Evolutionary conservation across 2,797 vertebrate species (phyloP).

Genomic region (Myotis vivesi): DNA sequence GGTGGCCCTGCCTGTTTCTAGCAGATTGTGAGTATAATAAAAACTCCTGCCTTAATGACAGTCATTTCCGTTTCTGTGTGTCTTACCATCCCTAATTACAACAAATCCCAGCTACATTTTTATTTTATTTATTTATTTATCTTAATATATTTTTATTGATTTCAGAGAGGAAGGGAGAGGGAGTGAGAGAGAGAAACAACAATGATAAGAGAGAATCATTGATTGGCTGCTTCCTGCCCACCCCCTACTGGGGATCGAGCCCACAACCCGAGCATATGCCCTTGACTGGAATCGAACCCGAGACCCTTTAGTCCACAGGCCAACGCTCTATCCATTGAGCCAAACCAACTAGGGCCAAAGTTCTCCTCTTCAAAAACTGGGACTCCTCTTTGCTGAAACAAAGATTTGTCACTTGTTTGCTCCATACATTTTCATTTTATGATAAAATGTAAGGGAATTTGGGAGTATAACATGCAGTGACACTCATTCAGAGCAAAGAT

Average conservation of each 20-base stretch:
- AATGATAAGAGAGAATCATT: too few species aligned
- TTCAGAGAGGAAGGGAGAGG: too few species aligned
- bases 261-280: too few species aligned
- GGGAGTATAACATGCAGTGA: neutral
- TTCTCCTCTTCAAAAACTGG: neutral
- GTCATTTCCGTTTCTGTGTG: neutral
- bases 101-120: neutral
- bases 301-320: too few species aligned
- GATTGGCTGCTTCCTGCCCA: too few species aligned
- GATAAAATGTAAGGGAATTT: neutral
- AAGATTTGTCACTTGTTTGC: neutral
- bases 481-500: neutral
- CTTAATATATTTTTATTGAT: too few species aligned
- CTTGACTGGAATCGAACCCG: too few species aligned
- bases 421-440: neutral
- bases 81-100: neutral
- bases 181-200: too few species aligned
- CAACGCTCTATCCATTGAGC: too few species aligned
- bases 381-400: neutral
- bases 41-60: neutral
- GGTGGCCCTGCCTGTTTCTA: neutral
- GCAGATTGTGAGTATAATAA: neutral
- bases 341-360: too few species aligned
- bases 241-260: too few species aligned
- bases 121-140: neutral